Base-by-base conservation (phyloP, 1,140 invertebrate species). In the Drosophila cardini region DNA sequence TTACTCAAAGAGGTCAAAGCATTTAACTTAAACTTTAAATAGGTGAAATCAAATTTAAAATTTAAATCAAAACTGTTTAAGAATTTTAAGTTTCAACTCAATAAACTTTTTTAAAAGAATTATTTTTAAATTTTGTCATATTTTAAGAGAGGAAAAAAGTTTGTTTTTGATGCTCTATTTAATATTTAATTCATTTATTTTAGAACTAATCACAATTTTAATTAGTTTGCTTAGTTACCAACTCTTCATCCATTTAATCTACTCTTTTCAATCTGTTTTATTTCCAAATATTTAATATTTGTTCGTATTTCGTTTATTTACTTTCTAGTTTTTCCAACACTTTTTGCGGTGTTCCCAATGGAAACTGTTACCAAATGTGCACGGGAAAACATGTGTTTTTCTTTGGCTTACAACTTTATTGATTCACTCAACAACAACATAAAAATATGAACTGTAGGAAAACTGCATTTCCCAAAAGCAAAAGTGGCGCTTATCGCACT, bases 401-500 rank as follows among this genome's bases (percentile, higher is more conserved):
- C 52, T 13, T 18, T 34, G 15, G 34, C 64, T 60, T 32, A 18
- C 64, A 60, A 52, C 56, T 52, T 68, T 50, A 69, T 69, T 45
- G 56, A 61, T 43, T 38, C 56, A 61, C 55, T 61, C 34, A 52
- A 36, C 65, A 30, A 58, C 46, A 57, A 16, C 32, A 48, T 60
- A 58, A 13, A 26, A 26, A 26, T 26, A 3, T 26, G 21, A 26
- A 13, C 55, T 46, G 38, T 43, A 46, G 18, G 42, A 18, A 52
- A 69, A 46, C 56, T 61, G 10, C 21, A 13, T 32, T 26, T 45
- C 5, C 36, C 45, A 34, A 32, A 34, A 42, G 55, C 11, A 34
- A 40, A 72, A 72, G 55, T 40, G 43, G 50, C 42, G 62, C 63
- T 83, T 78, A 70, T 83, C 71, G 36, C 79, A 75, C 80, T 53